These are phyloP conservation scores for Parnassius mnemosyne DNA, from an alignment of 2,888 invertebrate genomes.

Conservation along the genomic window DNA sequence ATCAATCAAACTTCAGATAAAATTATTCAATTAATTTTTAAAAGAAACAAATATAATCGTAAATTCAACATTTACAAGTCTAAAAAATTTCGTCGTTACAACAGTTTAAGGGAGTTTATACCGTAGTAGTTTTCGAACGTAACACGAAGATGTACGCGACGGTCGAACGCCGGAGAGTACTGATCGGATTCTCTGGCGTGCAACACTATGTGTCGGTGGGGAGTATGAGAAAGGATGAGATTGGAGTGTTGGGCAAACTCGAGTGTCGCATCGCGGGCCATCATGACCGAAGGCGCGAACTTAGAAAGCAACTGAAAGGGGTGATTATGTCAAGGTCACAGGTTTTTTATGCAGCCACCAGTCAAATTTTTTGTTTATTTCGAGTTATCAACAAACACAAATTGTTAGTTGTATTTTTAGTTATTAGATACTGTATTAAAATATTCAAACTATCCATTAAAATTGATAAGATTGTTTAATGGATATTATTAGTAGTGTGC, in stretches of 20 bases:
- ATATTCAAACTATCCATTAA: too few species aligned
- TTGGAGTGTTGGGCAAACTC: slow-evolving; percentile 14
- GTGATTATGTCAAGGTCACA: slow-evolving; percentile 23
- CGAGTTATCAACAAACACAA: too few species aligned
- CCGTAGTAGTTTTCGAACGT: slow-evolving; percentile 10
- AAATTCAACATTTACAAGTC: background rate
- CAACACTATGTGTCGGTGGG: slow-evolving; percentile 12
- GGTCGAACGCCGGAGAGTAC: slow-evolving; percentile 12
- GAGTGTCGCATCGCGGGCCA: slow-evolving; percentile 6
- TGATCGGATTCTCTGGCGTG: slow-evolving; percentile 3
- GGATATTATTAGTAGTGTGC: too few species aligned
- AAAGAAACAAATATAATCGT: background rate
- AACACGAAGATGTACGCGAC: slow-evolving; percentile 14
- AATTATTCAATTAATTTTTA: background rate
- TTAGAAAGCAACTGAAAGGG: slow-evolving; percentile 25
- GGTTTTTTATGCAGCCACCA: background rate
- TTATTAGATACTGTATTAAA: too few species aligned
- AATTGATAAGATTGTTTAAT: too few species aligned
- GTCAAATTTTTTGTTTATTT: too few species aligned
- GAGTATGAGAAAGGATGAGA: slow-evolving; percentile 13
- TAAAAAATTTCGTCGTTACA: slow-evolving; percentile 9
- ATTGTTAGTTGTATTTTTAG: too few species aligned
- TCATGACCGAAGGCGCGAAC: slow-evolving; percentile 1
- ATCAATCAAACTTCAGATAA: background rate
- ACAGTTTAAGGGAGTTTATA: slow-evolving; percentile 1